A percentile compares a stretch with the other conserved stretches of the same genome.
These are phyloP conservation scores for Radopholus similis DNA, from an alignment of 1,140 invertebrate genomes.

Conservation along the genomic window DNA sequence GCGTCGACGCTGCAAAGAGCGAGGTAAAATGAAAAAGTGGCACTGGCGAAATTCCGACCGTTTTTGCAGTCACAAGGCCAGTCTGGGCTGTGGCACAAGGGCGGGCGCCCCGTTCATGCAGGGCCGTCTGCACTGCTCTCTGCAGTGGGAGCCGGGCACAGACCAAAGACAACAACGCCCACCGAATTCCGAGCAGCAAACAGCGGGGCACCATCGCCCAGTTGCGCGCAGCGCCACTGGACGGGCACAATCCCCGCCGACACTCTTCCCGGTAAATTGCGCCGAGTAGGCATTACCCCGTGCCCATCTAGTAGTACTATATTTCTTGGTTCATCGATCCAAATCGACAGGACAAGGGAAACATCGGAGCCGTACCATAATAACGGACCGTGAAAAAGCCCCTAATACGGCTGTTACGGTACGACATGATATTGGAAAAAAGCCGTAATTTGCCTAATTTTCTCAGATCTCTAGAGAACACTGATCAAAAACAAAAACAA, in stretches of 20 bases:
- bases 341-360: too few relatives aligned
- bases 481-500: too few relatives aligned
- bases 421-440: too few relatives aligned
- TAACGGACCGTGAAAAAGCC: too few relatives aligned
- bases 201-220: background rate
- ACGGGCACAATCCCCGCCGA: background rate
- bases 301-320: too few relatives aligned
- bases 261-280: background rate
- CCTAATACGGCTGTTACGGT: too few relatives aligned
- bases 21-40: constrained; percentile 16
- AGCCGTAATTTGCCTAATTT: background rate
- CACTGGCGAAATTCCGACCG: background rate
- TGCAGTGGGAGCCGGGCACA: constrained; percentile 21
- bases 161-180: background rate
- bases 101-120: constrained; percentile 17
- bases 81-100: constrained; percentile 39
- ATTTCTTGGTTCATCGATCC: too few relatives aligned
- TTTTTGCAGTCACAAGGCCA: constrained; percentile 43
- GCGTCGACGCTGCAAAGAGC: constrained; percentile 31
- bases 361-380: too few relatives aligned
- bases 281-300: too few relatives aligned
- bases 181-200: background rate
- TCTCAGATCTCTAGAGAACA: too few relatives aligned
- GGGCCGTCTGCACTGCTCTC: constrained; percentile 35
- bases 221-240: background rate